Percentiles rank a stretch among this genome's conserved stretches.
phyloP scores from a whole-genome alignment of 2,888 invertebrate species.

The Eulithis testata region DNA sequence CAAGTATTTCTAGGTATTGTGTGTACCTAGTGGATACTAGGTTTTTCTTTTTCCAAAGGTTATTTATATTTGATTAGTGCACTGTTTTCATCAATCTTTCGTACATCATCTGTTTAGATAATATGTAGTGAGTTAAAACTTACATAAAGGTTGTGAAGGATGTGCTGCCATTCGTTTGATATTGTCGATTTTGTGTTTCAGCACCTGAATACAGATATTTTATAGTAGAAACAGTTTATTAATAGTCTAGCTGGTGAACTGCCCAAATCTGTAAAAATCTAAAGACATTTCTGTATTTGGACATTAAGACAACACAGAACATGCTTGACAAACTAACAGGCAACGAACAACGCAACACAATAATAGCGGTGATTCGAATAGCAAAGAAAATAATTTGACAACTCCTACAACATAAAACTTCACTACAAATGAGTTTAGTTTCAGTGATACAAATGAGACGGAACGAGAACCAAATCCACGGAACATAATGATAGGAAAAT shows the following conservation, averaged over 20 bases:
- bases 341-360: constrained; percentile 54
- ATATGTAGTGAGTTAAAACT: constrained; percentile 66
- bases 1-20: too few relatives aligned
- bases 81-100: too few relatives aligned
- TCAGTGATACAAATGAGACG: constrained; percentile 46
- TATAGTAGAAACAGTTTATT: constrained; percentile 33
- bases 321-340: constrained; percentile 57
- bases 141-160: constrained; percentile 97
- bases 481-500: constrained; percentile 49
- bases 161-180: constrained; percentile 98
- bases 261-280: constrained; percentile 45
- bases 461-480: constrained; percentile 49
- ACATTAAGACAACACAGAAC: constrained; percentile 53
- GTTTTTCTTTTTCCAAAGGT: too few relatives aligned
- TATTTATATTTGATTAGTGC: too few relatives aligned
- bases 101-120: too few relatives aligned
- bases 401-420: constrained; percentile 48
- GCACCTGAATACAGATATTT: constrained; percentile 87
- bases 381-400: constrained; percentile 47
- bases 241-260: constrained; percentile 28
- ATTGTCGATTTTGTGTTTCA: constrained; percentile 97
- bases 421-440: constrained; percentile 39
- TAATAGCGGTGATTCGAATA: constrained; percentile 54
- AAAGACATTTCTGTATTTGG: constrained; percentile 43
- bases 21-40: too few relatives aligned